Percentiles rank a stretch among this genome's conserved stretches.
Evolutionary conservation across 2,797 vertebrate genomes (phyloP).

Genomic region (Myripristis murdjan): DNA sequence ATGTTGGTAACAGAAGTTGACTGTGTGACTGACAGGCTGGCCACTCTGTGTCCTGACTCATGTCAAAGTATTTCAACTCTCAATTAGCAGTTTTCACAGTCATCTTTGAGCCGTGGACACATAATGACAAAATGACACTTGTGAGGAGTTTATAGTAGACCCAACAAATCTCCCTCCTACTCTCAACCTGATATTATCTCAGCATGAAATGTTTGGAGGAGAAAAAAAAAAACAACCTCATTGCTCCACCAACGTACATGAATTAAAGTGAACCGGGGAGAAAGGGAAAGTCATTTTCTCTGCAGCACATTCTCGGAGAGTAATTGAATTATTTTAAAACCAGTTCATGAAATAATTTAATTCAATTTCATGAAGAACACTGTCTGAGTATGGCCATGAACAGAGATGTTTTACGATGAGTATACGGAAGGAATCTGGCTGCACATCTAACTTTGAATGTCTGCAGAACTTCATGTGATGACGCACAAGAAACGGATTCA

Average conservation of each 20-base stretch:
- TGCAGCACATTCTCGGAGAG: neutral
- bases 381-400: neutral
- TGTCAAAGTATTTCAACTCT: slow-evolving; percentile 18
- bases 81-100: slow-evolving; percentile 20
- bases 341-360: neutral
- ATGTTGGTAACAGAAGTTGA: slow-evolving; percentile 48
- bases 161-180: neutral
- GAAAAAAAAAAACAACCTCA: slow-evolving; percentile 27
- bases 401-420: neutral
- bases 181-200: slow-evolving; percentile 27
- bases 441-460: neutral
- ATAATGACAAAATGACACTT: slow-evolving; percentile 9
- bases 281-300: slow-evolving; percentile 35
- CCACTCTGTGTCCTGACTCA: slow-evolving; percentile 19
- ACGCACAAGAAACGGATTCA: neutral
- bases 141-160: slow-evolving; percentile 10
- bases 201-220: slow-evolving; percentile 33
- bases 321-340: slow-evolving; percentile 17
- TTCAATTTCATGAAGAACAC: slow-evolving; percentile 3
- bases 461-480: neutral
- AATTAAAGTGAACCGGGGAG: slow-evolving; percentile 43
- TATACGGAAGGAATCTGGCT: neutral
- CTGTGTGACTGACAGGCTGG: slow-evolving; percentile 38
- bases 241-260: neutral
- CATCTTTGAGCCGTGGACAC: neutral